Conservation (phyloP, 2,888 invertebrate genomes). For the Lithosia quadra region DNA sequence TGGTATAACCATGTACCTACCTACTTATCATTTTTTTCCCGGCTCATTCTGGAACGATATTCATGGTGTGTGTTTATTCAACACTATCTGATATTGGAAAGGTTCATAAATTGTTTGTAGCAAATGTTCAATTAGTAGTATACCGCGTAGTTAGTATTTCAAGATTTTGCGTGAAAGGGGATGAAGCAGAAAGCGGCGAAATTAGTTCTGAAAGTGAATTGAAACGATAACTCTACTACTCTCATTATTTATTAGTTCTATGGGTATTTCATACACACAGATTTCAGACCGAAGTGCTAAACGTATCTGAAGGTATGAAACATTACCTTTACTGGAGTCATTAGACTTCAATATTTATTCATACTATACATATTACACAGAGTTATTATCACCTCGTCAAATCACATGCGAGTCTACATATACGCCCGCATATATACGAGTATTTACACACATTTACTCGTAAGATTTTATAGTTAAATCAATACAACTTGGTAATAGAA, state of each 20-base stretch:
- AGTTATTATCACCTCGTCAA: slow-evolving; percentile 45
- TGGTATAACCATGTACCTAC: no score
- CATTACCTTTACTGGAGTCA: slow-evolving; percentile 40
- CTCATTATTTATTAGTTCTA: no score
- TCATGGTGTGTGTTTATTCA: no score
- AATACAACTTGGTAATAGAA: slow-evolving; percentile 15
- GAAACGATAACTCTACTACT: no score
- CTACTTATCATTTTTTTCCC: no score
- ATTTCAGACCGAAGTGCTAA: slow-evolving; percentile 10
- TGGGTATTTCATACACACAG: background rate
- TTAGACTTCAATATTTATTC: slow-evolving; percentile 28
- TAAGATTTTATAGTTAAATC: slow-evolving; percentile 32
- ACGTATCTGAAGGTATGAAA: slow-evolving; percentile 14
- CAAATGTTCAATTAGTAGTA: no score
- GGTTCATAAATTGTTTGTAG: no score
- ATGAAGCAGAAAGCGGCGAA: no score
- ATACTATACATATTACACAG: slow-evolving; percentile 33
- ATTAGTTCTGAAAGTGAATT: background rate
- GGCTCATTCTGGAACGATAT: background rate
- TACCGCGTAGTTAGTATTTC: no score
- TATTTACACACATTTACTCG: slow-evolving; percentile 23
- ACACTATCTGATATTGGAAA: no score
- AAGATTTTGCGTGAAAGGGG: no score
- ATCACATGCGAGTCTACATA: slow-evolving; percentile 33
- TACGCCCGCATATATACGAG: background rate